Evolutionary conservation across 2,888 invertebrate species (phyloP).

Genomic region (Deilephila porcellus): DNA sequence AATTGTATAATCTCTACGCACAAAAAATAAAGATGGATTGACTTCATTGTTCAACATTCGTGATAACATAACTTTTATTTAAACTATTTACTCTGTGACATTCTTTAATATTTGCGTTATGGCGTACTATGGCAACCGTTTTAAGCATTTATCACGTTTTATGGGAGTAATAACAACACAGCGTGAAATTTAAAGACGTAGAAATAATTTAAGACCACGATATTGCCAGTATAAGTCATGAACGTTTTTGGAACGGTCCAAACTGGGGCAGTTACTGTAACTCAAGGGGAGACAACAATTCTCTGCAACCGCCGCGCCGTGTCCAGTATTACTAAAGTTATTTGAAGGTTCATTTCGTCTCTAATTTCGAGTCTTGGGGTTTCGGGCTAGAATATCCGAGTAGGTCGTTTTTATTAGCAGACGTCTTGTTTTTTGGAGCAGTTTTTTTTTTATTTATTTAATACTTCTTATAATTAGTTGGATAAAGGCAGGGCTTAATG

Average conservation of each 20-base stretch:
- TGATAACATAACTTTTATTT: neutral
- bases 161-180: constrained; percentile 22
- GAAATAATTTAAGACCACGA: constrained; percentile 22
- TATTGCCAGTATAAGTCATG: constrained; percentile 19
- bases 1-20: too few species aligned
- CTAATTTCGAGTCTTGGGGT: too few species aligned
- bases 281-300: neutral
- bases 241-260: neutral
- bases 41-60: too few species aligned
- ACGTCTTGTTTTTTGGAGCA: too few species aligned
- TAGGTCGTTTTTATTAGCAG: too few species aligned
- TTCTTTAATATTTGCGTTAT: neutral
- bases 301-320: neutral
- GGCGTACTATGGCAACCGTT: neutral
- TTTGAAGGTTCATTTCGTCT: too few species aligned
- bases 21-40: too few species aligned
- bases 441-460: too few species aligned
- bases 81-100: neutral
- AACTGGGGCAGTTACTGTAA: neutral
- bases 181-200: constrained; percentile 3
- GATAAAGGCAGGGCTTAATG: too few species aligned
- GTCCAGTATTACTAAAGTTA: neutral
- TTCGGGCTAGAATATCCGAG: too few species aligned
- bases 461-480: too few species aligned
- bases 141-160: constrained; percentile 15